Conservation (phyloP, 1,140 invertebrate genomes). For the Ceratina australensis region DNA sequence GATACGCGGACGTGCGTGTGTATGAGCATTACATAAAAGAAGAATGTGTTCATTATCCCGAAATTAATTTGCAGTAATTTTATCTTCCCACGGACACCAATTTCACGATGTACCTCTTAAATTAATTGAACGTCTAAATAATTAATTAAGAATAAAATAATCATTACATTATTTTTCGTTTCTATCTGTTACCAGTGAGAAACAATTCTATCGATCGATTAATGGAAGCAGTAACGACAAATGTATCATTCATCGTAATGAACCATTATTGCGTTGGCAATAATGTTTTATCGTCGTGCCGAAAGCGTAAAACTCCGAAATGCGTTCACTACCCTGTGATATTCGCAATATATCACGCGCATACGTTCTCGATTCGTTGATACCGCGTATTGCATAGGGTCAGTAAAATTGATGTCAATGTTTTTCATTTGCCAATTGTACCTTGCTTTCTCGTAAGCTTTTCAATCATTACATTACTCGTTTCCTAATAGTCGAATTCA, state of each 20-base stretch:
- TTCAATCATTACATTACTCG: background rate
- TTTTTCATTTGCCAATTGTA: background rate
- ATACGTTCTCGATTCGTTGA: background rate
- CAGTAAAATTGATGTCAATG: background rate
- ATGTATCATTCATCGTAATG: slow-evolving; percentile 5
- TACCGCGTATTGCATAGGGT: background rate
- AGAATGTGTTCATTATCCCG: too few species aligned
- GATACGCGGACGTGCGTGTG: too few species aligned
- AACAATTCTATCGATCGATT: background rate
- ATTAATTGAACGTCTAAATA: too few species aligned
- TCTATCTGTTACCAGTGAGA: background rate
- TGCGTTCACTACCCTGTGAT: background rate
- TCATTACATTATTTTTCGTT: background rate
- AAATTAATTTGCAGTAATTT: too few species aligned
- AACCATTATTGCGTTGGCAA: background rate
- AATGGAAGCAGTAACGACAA: slow-evolving; percentile 6
- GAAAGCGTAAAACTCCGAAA: background rate
- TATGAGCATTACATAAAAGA: too few species aligned
- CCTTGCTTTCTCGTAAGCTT: background rate
- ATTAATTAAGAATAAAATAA: too few species aligned
- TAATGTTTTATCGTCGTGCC: background rate
- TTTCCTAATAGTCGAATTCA: too few species aligned
- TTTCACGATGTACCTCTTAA: too few species aligned
- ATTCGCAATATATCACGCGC: background rate
- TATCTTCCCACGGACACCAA: too few species aligned